Base-by-base conservation (phyloP, 2,113 vertebrate genomes). In the Mustela nigripes region DNA sequence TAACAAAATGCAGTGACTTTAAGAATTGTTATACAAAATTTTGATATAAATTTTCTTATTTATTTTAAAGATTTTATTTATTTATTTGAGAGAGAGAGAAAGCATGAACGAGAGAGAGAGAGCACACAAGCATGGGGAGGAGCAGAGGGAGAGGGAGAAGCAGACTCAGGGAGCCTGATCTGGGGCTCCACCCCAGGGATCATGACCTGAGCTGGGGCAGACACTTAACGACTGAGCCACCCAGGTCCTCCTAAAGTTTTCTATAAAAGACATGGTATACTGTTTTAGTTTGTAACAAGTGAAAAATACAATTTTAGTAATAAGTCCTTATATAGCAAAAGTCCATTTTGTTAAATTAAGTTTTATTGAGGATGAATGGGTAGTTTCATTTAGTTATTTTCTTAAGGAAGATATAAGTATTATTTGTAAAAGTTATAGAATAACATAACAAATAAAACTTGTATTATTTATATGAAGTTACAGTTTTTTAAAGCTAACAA, bases 81-180 rank as follows among this genome's bases (percentile, higher is more conserved):
- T 39, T 73, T 39, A 39, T 71, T 63, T 18, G 48, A 56, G 56
- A 21, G 62, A 63, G 62, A 63, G 60, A 62, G 24, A 26, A 62
- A 39, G 60, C 18, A 62, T 26, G 60, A 60, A 22, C 7, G 65
- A 67, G 65, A 67, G 65, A n/a, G 31, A 36, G 8, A 10, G 9
- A 21, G n/a, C 5, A 9, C 4, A 21, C 18, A 22, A 71, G n/a
- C 9, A 22, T 1, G 19, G n/a, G n/a, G 0, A 69, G 19, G 18
- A 28, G 18, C 4, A 71, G 67, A 71, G n/a, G 36, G n/a, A 71
- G n/a, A 39, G n/a, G 69, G n/a, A 39, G 69, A 63, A 63, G 62
- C 26, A 63, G 26, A 63, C 26, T 28, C 62, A 28, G 26, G 11
- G n/a, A 71, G 4, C n/a, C 69, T 71, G 69, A 71, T 71, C 19